These are phyloP conservation scores for Patella caerulea DNA, from an alignment of 2,888 invertebrate genomes.

Conservation along the genomic window DNA sequence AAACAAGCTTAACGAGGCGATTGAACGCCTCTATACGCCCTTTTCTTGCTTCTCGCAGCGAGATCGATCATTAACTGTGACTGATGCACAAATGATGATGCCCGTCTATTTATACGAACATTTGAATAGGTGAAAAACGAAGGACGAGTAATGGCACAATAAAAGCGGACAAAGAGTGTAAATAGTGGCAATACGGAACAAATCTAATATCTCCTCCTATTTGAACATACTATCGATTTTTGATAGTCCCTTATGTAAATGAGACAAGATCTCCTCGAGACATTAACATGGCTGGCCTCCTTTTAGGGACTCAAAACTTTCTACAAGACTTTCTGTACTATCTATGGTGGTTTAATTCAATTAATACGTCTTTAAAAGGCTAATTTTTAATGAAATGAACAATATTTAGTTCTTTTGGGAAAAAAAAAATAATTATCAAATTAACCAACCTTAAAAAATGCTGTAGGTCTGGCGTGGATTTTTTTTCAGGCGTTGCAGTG, in stretches of 20 bases:
- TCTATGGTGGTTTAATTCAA: no score
- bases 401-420: no score
- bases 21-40: conserved; percentile 6
- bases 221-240: background rate
- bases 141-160: background rate
- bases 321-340: no score
- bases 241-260: conserved; percentile 9
- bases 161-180: background rate
- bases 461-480: no score
- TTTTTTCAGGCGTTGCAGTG: no score
- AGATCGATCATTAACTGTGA: background rate
- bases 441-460: no score
- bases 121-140: conserved; percentile 1
- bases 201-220: conserved; percentile 1
- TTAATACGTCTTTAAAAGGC: no score
- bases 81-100: conserved; percentile 9
- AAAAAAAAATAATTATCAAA: no score
- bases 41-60: background rate
- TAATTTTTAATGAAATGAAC: no score
- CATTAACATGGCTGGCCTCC: no score
- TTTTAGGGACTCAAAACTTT: no score
- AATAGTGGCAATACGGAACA: conserved; percentile 9
- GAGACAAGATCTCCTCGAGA: background rate
- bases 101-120: background rate
- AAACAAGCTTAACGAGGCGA: conserved; percentile 4